Evolutionary conservation across 2,888 invertebrate species (phyloP).

Genomic region (Cryptophagus acutangulus): DNA sequence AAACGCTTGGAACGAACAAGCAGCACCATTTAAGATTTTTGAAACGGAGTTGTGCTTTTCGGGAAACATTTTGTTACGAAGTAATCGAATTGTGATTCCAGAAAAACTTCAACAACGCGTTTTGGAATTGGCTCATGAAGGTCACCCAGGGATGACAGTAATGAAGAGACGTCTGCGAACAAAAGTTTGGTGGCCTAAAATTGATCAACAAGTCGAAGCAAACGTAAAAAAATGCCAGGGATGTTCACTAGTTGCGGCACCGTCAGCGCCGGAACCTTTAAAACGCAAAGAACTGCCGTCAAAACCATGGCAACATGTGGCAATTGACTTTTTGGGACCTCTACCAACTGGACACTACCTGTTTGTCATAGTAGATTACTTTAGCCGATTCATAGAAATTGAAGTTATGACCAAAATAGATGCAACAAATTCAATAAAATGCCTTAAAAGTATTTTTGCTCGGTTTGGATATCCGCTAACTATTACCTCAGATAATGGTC

Average conservation of each 20-base stretch:
- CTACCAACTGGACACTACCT: constrained; percentile 23
- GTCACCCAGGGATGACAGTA: constrained; percentile 39
- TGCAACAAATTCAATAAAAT: background rate
- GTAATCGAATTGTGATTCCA: constrained; percentile 26
- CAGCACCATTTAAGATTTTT: constrained; percentile 21
- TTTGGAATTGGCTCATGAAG: constrained; percentile 32
- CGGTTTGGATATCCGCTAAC: constrained; percentile 20
- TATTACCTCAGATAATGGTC: constrained; percentile 26
- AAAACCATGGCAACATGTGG: constrained; percentile 22
- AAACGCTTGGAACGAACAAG: constrained; percentile 10
- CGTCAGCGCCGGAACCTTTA: constrained; percentile 14
- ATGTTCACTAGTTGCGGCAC: constrained; percentile 20
- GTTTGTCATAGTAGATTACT: constrained; percentile 33
- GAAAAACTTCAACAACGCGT: constrained; percentile 18
- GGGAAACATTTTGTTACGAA: constrained; percentile 23
- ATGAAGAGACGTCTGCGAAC: constrained; percentile 36
- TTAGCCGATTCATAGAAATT: constrained; percentile 8
- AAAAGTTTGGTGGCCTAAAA: constrained; percentile 39
- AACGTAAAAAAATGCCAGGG: constrained; percentile 20
- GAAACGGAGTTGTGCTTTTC: constrained; percentile 33
- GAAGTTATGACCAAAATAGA: constrained; percentile 2
- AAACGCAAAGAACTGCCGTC: constrained; percentile 19
- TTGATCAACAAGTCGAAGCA: constrained; percentile 29
- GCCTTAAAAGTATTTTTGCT: constrained; percentile 11
- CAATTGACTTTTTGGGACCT: constrained; percentile 30